Conservation (phyloP, 2,797 vertebrate genomes). For the Sebastes trivittatus region DNA sequence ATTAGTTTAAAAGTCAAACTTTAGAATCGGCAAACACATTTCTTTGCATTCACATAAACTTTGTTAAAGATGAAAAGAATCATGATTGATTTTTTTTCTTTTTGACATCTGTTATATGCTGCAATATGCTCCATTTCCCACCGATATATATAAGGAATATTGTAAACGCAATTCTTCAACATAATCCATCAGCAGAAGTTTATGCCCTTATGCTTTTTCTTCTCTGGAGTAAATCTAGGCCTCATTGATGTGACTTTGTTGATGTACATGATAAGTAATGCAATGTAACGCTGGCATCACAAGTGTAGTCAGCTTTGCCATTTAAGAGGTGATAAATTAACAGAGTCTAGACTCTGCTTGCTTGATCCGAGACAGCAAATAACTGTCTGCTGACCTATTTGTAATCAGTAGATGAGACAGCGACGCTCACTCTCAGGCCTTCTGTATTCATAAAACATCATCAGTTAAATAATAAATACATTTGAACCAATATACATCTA, state of each 20-base stretch:
- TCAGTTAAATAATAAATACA: neutral
- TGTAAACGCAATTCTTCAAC: slow-evolving; percentile 7
- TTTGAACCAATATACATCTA: neutral
- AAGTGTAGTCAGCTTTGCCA: slow-evolving; percentile 14
- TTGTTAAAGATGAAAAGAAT: neutral
- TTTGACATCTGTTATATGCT: slow-evolving; percentile 12
- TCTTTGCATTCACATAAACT: slow-evolving; percentile 2
- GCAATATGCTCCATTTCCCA: neutral
- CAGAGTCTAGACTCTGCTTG: slow-evolving; percentile 25
- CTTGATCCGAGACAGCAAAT: slow-evolving; percentile 53
- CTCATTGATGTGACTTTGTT: neutral
- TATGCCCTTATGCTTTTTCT: neutral
- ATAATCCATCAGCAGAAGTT: slow-evolving; percentile 2
- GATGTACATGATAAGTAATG: slow-evolving; percentile 21
- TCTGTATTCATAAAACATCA: slow-evolving; percentile 7
- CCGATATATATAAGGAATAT: neutral
- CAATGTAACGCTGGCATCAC: slow-evolving; percentile 2
- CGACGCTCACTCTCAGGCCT: neutral
- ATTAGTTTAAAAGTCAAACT: slow-evolving; percentile 1
- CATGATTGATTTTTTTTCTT: neutral
- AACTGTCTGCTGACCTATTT: slow-evolving; percentile 49
- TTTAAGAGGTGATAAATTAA: slow-evolving; percentile 45
- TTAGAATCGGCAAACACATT: neutral
- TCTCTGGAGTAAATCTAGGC: neutral
- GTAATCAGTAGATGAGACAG: slow-evolving; percentile 20